Conservation (phyloP, 2,888 invertebrate species). For the Dromius quadrimaculatus region DNA sequence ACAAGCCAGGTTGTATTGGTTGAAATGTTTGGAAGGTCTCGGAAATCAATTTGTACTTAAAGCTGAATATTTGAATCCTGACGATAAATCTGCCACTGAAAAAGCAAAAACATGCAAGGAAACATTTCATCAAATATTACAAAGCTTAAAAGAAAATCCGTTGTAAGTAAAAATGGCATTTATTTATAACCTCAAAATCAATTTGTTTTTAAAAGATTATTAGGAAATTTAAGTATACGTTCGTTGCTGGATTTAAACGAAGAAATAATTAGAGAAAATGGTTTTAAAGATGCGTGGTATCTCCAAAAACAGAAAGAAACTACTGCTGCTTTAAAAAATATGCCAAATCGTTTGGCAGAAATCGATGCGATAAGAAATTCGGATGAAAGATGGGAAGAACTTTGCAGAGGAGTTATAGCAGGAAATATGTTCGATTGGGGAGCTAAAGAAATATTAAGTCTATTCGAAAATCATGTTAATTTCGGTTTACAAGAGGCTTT, state of each 20-base stretch:
- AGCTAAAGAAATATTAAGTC: constrained; percentile 87
- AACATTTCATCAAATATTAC: constrained; percentile 84
- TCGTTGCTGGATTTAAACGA: constrained; percentile 92
- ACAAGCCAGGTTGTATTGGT: constrained; percentile 92
- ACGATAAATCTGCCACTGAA: constrained; percentile 80
- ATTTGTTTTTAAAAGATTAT: constrained; percentile 56
- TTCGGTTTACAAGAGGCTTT: constrained; percentile 89
- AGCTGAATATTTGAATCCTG: constrained; percentile 83
- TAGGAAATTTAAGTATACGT: constrained; percentile 87
- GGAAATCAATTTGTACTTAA: constrained; percentile 87
- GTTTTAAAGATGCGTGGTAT: constrained; percentile 90
- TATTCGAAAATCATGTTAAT: constrained; percentile 78
- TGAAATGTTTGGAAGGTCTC: constrained; percentile 88
- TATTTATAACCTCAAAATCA: background rate
- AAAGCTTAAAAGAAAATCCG: constrained; percentile 81
- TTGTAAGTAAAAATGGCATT: constrained; percentile 72
- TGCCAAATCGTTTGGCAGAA: constrained; percentile 75
- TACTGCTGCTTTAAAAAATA: constrained; percentile 78
- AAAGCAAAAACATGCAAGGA: constrained; percentile 86
- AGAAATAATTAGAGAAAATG: constrained; percentile 89
- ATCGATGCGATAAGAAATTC: constrained; percentile 78
- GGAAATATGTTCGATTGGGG: constrained; percentile 99
- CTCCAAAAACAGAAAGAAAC: constrained; percentile 92
- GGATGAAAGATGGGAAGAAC: constrained; percentile 73
- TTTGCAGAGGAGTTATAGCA: constrained; percentile 77